phyloP scores from a whole-genome alignment of 2,113 vertebrate genomes.

The Anolis carolinensis region DNA sequence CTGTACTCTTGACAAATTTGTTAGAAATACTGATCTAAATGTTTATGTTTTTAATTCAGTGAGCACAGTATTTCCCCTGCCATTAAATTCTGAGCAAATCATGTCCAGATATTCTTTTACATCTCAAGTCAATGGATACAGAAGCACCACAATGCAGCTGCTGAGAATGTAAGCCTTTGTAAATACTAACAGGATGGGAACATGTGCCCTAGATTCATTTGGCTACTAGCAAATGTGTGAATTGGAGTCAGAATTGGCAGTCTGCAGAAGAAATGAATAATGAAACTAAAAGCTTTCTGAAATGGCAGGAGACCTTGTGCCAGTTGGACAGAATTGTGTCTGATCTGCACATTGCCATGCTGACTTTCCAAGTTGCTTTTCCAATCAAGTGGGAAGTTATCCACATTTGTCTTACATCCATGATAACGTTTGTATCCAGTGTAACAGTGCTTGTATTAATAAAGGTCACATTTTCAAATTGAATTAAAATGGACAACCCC shows the following conservation, averaged over 20 bases:
- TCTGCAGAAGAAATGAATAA: constrained; percentile 9
- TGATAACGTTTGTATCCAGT: constrained; percentile 3
- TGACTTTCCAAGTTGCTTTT: constrained; percentile 36
- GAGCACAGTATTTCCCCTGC: background rate
- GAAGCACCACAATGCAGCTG: background rate
- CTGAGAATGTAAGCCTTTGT: constrained; percentile 14
- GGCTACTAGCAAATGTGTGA: background rate
- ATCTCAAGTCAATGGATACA: constrained; percentile 6
- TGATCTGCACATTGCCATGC: background rate
- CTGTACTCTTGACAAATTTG: background rate
- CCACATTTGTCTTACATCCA: background rate
- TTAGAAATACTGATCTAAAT: background rate
- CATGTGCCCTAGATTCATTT: background rate
- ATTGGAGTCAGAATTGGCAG: constrained; percentile 30
- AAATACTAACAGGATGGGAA: constrained; percentile 40
- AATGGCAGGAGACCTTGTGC: constrained; percentile 14
- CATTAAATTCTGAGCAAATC: background rate
- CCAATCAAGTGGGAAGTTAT: background rate
- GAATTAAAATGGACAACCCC: background rate
- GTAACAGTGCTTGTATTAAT: background rate
- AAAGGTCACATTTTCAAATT: constrained; percentile 12
- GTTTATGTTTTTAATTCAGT: background rate
- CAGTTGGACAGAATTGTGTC: constrained; percentile 1
- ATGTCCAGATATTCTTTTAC: background rate
- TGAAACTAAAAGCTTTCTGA: constrained; percentile 13